Base-by-base conservation (phyloP, 2,888 invertebrate species). In the Schrankia costaestrigalis region DNA sequence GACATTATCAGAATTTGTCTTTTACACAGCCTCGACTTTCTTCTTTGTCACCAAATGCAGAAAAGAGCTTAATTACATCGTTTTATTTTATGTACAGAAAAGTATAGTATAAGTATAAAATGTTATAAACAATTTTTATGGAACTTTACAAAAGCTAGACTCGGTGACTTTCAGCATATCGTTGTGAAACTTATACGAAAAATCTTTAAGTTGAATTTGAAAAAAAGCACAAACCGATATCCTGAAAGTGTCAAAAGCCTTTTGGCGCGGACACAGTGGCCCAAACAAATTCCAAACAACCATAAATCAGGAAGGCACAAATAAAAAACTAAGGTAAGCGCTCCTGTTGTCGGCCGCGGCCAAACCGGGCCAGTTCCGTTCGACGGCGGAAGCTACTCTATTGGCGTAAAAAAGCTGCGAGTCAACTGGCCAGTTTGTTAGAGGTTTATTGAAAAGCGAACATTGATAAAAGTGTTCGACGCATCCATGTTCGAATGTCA, bases 321-420 rank as follows among this genome's bases (percentile, higher is more conserved):
- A 85, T 84, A 87, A 86, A 87, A 82, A 85, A 86, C 77, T 69
- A 82, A 86, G 86, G 86, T 87, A 85, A 85, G 86, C 85, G 83
- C 76, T 80, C 81, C 84, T 80, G 84, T 79, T 82, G 85, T 81
- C 73, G 79, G 68, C 73, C 73, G 75, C 66, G 68, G 62, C 50
- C 57, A 62, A 67, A 68, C 65, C 76, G 69, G 77, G 67, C 71
- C 76, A 73, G 72, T 77, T 83, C 85, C 85, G 81, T 66, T 55
- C 67, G 46, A 52, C 56, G 58, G 66, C 80, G 84, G 83, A 83
- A 70, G 65, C 59, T 61, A 65, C 70, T 78, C 81, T 73, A 83
- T 86, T 81, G 85, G 76, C 80, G 82, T 79, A 70, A 81, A 83
- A 82, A 78, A 80, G 71, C 78, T 63, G 64, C 69, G 70, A 69